These are phyloP conservation scores for Bathybates hornii DNA, from an alignment of 2,113 vertebrate species.

Conservation along the genomic window DNA sequence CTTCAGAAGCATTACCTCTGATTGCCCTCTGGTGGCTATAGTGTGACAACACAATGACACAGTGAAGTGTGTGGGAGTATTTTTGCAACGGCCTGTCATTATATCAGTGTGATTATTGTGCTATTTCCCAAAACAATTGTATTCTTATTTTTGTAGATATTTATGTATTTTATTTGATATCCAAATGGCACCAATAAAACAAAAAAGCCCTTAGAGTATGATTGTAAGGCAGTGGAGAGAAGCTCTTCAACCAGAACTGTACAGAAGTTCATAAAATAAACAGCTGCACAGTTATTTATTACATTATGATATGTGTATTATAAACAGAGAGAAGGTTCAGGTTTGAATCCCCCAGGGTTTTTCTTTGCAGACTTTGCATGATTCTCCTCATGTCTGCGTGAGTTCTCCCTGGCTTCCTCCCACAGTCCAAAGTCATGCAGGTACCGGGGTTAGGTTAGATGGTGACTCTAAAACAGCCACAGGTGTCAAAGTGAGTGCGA, in stretches of 20 bases:
- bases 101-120: background rate
- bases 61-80: background rate
- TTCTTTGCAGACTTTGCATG: background rate
- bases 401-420: accelerated
- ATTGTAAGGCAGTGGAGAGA: background rate
- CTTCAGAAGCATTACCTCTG: background rate
- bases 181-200: background rate
- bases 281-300: background rate
- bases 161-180: background rate
- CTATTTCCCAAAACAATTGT: background rate
- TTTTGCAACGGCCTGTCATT: background rate
- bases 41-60: background rate
- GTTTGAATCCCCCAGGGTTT: background rate
- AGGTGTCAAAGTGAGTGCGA: background rate
- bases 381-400: accelerated
- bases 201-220: background rate
- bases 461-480: background rate
- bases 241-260: background rate
- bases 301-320: background rate
- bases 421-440: background rate
- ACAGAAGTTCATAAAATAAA: background rate
- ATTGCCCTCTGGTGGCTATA: constrained; percentile 17
- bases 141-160: background rate
- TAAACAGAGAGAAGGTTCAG: background rate
- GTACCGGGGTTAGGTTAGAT: background rate